These are phyloP conservation scores for Chloebia gouldiae DNA, from an alignment of 2,113 vertebrate species.

Conservation along the genomic window DNA sequence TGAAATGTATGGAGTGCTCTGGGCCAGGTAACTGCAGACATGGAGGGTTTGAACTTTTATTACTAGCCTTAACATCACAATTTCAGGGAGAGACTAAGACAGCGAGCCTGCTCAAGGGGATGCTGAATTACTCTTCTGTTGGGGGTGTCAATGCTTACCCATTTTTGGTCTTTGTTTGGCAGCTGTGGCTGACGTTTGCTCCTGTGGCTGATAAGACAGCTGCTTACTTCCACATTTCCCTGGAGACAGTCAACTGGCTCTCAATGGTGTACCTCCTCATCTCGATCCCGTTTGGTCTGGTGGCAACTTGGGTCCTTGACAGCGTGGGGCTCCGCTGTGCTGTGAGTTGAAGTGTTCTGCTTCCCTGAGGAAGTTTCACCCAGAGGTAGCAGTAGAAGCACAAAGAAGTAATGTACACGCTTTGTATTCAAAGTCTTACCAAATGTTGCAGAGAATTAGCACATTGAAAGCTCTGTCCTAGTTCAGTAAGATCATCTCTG, in stretches of 20 bases:
- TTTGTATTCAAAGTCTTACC: background rate
- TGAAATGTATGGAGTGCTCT: background rate
- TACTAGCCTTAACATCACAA: background rate
- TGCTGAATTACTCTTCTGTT: background rate
- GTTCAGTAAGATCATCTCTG: background rate
- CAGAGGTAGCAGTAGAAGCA: background rate
- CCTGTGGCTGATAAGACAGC: constrained; percentile 86
- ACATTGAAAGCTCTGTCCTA: background rate
- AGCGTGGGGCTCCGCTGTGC: constrained; percentile 82
- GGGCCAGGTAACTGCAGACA: background rate
- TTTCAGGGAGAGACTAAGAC: background rate
- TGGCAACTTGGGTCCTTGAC: constrained; percentile 90
- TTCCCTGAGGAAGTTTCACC: background rate
- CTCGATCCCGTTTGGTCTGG: constrained; percentile 83
- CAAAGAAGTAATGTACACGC: background rate
- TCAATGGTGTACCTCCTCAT: constrained; percentile 86
- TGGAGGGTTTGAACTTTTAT: background rate
- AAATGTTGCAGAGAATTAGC: background rate
- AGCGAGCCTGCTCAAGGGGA: rapidly evolving
- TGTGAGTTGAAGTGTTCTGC: constrained; percentile 69
- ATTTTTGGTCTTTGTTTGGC: background rate
- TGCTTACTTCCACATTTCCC: constrained; percentile 68
- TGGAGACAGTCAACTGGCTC: constrained; percentile 85
- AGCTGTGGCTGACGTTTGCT: constrained; percentile 94
- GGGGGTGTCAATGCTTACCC: background rate